Evolutionary conservation across 2,888 invertebrate genomes (phyloP).

Genomic region (Dynastes grantii): DNA sequence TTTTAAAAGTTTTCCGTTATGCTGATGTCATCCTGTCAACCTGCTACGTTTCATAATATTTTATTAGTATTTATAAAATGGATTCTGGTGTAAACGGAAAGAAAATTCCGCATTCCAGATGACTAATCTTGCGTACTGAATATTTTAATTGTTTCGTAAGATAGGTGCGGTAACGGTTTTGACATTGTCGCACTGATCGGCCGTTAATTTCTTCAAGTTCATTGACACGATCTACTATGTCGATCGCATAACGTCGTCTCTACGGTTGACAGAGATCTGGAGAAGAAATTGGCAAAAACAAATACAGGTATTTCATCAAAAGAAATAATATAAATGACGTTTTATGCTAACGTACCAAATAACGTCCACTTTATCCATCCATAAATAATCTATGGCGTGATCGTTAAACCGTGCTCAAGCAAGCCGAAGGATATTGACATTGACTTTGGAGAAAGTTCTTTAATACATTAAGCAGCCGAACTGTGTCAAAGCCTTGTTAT

Average conservation of each 20-base stretch:
- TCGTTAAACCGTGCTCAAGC: constrained; percentile 20
- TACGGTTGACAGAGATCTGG: not conserved
- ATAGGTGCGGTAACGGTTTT: constrained; percentile 41
- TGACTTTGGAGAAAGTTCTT: constrained; percentile 52
- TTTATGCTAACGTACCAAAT: not conserved
- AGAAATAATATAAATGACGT: constrained; percentile 4
- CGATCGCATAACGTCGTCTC: not conserved
- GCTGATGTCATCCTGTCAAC: not conserved
- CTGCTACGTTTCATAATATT: not conserved
- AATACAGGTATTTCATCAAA: not conserved
- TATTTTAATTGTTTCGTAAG: constrained; percentile 34
- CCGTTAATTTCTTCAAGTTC: constrained; percentile 32
- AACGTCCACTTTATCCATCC: not conserved
- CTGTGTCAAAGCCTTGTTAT: constrained; percentile 45
- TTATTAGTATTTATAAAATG: constrained; percentile 1
- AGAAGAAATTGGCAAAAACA: constrained; percentile 23
- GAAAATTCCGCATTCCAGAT: constrained; percentile 20
- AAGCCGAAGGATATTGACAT: constrained; percentile 51
- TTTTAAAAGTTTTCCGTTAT: no score
- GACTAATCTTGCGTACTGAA: constrained; percentile 15
- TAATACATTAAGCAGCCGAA: constrained; percentile 15
- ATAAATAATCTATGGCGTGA: not conserved
- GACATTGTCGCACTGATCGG: constrained; percentile 38
- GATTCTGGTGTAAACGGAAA: not conserved
- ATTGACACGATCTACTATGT: constrained; percentile 25